Evolutionary conservation across 1,140 invertebrate genomes (phyloP).

Genomic region (Tenebrio molitor): DNA sequence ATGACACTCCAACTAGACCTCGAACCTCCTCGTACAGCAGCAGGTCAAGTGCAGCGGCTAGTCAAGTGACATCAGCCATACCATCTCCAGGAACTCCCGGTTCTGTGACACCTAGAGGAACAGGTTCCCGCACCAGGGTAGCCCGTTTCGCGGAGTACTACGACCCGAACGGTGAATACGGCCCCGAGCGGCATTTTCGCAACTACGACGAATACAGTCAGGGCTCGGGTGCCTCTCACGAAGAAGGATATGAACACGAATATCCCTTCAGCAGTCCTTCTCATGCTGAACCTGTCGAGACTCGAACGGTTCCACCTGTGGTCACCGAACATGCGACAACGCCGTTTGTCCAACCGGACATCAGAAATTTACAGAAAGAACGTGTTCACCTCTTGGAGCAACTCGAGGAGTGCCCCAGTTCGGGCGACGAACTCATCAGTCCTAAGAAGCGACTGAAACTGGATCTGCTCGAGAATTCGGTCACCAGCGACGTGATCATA

Average conservation of each 20-base stretch:
- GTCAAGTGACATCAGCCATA: slow-evolving; percentile 55
- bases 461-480: slow-evolving; percentile 69
- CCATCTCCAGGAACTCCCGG: slow-evolving; percentile 64
- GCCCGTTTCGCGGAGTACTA: slow-evolving; percentile 64
- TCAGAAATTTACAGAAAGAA: slow-evolving; percentile 79
- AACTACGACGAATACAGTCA: slow-evolving; percentile 77
- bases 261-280: slow-evolving; percentile 59
- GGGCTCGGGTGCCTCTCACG: slow-evolving; percentile 74
- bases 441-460: slow-evolving; percentile 77
- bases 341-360: slow-evolving; percentile 69
- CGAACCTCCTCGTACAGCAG: slow-evolving; percentile 70
- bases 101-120: slow-evolving; percentile 62
- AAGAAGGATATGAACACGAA: slow-evolving; percentile 72
- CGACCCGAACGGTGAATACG: slow-evolving; percentile 64
- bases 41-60: slow-evolving; percentile 58
- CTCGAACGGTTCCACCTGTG: slow-evolving; percentile 59
- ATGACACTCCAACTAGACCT: slow-evolving; percentile 67
- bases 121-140: slow-evolving; percentile 57
- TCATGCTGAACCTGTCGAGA: slow-evolving; percentile 58
- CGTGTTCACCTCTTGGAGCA: slow-evolving; percentile 79
- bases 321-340: slow-evolving; percentile 37
- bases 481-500: slow-evolving; percentile 64
- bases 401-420: slow-evolving; percentile 79
- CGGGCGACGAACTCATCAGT: slow-evolving; percentile 76
- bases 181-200: slow-evolving; percentile 68